phyloP scores from a whole-genome alignment of 2,888 invertebrate species.

The Pristionchus japonicus region DNA sequence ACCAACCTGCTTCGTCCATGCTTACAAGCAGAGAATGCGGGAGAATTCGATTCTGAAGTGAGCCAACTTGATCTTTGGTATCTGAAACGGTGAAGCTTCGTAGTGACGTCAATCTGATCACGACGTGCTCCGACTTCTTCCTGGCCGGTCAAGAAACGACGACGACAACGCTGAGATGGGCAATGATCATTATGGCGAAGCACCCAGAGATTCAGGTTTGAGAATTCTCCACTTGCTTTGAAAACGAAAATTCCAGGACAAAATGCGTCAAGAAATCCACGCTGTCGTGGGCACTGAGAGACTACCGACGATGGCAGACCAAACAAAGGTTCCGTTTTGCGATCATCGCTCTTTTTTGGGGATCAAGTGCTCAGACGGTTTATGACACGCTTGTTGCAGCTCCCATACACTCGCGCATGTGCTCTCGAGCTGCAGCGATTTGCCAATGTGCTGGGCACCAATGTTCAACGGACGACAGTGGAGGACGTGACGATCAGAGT shows the following conservation, averaged over 20 bases:
- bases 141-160: background rate
- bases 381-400: background rate
- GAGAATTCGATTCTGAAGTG: background rate
- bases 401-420: background rate
- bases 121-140: background rate
- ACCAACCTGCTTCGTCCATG: background rate
- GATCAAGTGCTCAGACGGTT: too few species aligned
- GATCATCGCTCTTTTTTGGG: too few species aligned
- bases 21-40: background rate
- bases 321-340: background rate
- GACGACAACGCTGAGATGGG: background rate
- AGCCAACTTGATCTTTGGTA: background rate
- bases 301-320: slow-evolving; percentile 23
- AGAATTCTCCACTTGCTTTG: background rate
- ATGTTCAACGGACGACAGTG: background rate
- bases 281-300: background rate
- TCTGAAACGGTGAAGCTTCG: background rate
- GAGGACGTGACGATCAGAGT: background rate
- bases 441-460: background rate
- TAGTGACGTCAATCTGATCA: background rate
- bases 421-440: background rate
- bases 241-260: background rate
- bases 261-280: background rate
- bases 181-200: background rate
- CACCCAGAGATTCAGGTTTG: background rate